Conservation (phyloP, 2,113 vertebrate genomes). For the Desmodus rotundus region DNA sequence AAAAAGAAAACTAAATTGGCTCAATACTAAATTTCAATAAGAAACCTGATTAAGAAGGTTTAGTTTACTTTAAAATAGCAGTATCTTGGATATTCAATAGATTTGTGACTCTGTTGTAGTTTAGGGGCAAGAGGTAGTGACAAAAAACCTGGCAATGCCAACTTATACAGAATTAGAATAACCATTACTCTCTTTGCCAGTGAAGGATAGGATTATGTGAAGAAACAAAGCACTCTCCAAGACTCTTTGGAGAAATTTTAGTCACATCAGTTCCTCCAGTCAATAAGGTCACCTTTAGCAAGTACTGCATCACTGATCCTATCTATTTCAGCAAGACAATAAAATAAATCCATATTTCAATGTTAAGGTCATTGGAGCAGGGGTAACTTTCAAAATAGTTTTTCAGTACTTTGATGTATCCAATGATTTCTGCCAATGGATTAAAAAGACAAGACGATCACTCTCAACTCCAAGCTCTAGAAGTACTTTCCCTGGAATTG, state of each 20-base stretch:
- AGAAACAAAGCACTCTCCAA: neutral
- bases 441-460: neutral
- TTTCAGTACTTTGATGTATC: neutral
- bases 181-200: conserved; percentile 6
- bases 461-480: neutral
- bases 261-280: conserved; percentile 38
- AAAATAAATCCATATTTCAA: conserved; percentile 59
- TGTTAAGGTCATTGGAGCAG: conserved; percentile 36
- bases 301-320: conserved; percentile 48
- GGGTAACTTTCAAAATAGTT: conserved; percentile 29
- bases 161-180: neutral
- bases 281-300: conserved; percentile 58
- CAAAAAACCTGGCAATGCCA: neutral
- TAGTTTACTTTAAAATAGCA: neutral
- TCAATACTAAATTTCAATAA: neutral
- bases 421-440: conserved; percentile 14
- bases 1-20: neutral
- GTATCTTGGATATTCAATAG: neutral
- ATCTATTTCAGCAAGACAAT: conserved; percentile 53
- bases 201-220: neutral
- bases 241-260: conserved; percentile 24
- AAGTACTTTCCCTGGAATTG: neutral
- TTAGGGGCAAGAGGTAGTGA: neutral
- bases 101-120: neutral
- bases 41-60: neutral